Evolutionary conservation across 2,113 vertebrate genomes (phyloP).

Genomic region (Progne subis): DNA sequence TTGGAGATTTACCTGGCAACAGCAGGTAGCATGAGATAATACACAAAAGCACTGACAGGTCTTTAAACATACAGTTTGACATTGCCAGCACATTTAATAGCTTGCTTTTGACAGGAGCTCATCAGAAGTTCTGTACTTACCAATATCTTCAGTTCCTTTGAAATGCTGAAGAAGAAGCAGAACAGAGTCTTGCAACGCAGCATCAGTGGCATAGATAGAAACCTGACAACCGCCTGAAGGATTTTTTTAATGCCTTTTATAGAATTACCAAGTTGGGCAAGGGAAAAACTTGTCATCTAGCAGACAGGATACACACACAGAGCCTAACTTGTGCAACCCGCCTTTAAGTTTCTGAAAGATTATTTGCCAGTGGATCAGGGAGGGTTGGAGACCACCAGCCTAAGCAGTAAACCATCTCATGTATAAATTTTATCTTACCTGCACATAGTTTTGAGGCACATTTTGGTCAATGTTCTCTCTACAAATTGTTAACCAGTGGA

Average conservation of each 20-base stretch:
- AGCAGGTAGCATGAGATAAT: slow-evolving; percentile 2
- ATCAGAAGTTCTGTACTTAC: neutral
- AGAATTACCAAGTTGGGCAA: neutral
- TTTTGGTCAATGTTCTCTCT: neutral
- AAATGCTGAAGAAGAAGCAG: slow-evolving; percentile 20
- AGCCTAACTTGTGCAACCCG: neutral
- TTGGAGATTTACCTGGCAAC: slow-evolving; percentile 28
- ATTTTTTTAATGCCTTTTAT: neutral
- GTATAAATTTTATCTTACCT: neutral
- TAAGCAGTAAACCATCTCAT: neutral
- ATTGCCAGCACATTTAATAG: slow-evolving; percentile 10
- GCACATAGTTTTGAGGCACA: neutral
- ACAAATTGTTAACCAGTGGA: neutral
- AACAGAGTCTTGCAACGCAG: neutral
- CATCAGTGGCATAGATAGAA: neutral
- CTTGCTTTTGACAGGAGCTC: slow-evolving; percentile 28
- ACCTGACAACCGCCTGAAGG: neutral
- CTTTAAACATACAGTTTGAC: slow-evolving; percentile 4
- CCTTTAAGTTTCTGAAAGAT: neutral
- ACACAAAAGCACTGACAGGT: neutral
- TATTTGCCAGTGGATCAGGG: neutral
- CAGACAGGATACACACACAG: neutral
- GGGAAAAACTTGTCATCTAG: neutral
- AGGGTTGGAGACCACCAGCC: neutral
- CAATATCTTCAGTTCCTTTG: neutral